Evolutionary conservation across 2,113 vertebrate species (phyloP).

Genomic region (Hippocampus mohnikei): DNA sequence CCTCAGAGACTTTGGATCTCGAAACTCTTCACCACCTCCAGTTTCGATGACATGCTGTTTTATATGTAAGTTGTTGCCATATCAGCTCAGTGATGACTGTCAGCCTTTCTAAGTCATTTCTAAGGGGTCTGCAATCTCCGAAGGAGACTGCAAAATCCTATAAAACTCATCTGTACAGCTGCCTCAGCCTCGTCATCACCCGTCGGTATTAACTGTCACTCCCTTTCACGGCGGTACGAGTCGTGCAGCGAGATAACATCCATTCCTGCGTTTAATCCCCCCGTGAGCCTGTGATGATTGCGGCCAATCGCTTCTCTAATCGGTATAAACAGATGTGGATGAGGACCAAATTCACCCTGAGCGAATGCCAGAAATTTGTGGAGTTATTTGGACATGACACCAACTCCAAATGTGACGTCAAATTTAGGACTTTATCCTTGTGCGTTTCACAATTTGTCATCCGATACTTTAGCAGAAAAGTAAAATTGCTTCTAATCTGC

Average conservation of each 20-base stretch:
- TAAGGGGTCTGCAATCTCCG: neutral
- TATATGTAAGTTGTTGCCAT: neutral
- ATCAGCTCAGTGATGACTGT: neutral
- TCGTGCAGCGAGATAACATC: slow-evolving; percentile 4
- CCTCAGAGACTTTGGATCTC: neutral
- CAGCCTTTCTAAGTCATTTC: neutral
- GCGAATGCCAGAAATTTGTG: neutral
- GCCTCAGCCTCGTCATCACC: neutral
- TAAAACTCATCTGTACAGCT: neutral
- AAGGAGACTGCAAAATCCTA: neutral
- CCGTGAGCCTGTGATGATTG: neutral
- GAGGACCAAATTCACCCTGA: neutral
- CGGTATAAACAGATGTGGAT: slow-evolving; percentile 4
- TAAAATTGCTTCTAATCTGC: too few relatives aligned
- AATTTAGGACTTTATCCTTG: neutral
- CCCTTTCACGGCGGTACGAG: slow-evolving; percentile 3
- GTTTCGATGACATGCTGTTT: neutral
- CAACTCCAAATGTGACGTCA: neutral
- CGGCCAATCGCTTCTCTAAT: slow-evolving; percentile 1
- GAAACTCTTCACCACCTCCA: neutral
- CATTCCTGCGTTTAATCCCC: neutral
- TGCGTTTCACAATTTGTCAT: neutral
- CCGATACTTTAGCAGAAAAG: neutral
- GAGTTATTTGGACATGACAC: neutral
- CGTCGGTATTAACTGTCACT: slow-evolving; percentile 3